Percentiles rank a stretch among this genome's conserved stretches.
Conservation (phyloP, 1,140 invertebrate genomes). For the Metopolophium dirhodum region DNA sequence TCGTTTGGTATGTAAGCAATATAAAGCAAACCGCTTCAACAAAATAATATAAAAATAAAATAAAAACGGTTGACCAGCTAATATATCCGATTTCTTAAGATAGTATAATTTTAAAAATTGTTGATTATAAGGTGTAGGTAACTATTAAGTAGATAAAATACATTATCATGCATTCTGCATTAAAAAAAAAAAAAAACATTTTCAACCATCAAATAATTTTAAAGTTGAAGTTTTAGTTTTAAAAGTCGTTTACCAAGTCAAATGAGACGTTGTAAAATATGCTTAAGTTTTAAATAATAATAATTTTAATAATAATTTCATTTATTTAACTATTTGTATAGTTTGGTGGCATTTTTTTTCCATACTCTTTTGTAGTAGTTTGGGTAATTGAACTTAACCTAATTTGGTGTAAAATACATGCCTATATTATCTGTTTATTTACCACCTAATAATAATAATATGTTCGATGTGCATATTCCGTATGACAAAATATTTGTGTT, state of each 20-base stretch:
- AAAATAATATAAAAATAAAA: not conserved
- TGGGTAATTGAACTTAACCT: too few species aligned
- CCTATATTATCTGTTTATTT: too few species aligned
- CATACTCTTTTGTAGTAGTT: too few species aligned
- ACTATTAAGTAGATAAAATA: too few species aligned
- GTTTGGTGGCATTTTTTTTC: too few species aligned
- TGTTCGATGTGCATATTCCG: too few species aligned
- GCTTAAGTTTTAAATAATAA: not conserved
- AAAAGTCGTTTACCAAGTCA: not conserved
- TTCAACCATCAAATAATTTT: not conserved
- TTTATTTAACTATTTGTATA: not conserved
- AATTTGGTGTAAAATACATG: too few species aligned
- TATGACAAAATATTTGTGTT: too few species aligned
- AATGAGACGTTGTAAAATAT: not conserved
- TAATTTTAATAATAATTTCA: not conserved
- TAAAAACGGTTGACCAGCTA: not conserved
- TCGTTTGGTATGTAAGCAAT: too few species aligned
- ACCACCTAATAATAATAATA: too few species aligned
- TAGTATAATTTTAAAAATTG: not conserved
- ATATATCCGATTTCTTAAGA: not conserved
- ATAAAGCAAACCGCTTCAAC: not conserved
- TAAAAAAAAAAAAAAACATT: not conserved
- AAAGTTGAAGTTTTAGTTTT: not conserved
- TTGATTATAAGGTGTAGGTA: too few species aligned
- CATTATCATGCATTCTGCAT: too few species aligned